A percentile compares a stretch with the other conserved stretches of the same genome.
phyloP scores from a whole-genome alignment of 2,888 invertebrate species.

The Napeogenes sylphis region DNA sequence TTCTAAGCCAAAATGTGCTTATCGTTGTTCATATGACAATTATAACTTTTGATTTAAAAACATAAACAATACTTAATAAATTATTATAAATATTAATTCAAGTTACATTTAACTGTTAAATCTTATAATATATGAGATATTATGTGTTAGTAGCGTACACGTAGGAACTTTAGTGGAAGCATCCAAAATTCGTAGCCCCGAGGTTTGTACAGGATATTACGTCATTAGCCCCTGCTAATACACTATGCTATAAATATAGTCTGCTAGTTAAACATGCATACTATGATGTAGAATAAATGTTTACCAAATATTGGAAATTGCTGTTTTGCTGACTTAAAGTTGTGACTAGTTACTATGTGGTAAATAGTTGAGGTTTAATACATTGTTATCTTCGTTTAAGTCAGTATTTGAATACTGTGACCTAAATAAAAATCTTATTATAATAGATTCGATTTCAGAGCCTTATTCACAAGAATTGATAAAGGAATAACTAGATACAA shows the following conservation, averaged over 20 bases:
- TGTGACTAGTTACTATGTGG: too few relatives aligned
- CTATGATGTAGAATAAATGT: neutral
- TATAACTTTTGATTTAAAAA: too few relatives aligned
- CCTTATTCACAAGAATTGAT: too few relatives aligned
- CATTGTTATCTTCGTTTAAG: too few relatives aligned
- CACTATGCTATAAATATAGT: neutral
- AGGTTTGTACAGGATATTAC: constrained; percentile 2
- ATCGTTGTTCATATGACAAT: too few relatives aligned
- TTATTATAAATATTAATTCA: too few relatives aligned
- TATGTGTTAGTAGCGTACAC: neutral
- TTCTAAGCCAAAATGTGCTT: too few relatives aligned
- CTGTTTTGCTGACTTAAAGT: neutral
- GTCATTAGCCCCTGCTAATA: neutral
- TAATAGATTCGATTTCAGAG: too few relatives aligned
- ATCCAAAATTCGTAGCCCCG: neutral
- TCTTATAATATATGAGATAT: neutral
- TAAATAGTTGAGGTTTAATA: neutral
- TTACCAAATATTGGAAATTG: neutral
- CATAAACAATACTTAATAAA: too few relatives aligned
- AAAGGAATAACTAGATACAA: too few relatives aligned
- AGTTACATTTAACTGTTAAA: neutral
- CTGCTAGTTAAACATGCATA: neutral
- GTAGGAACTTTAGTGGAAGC: neutral
- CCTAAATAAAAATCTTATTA: too few relatives aligned
- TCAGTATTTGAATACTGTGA: too few relatives aligned